Conservation (phyloP, 2,888 invertebrate species). For the Drosophila picticornis region DNA sequence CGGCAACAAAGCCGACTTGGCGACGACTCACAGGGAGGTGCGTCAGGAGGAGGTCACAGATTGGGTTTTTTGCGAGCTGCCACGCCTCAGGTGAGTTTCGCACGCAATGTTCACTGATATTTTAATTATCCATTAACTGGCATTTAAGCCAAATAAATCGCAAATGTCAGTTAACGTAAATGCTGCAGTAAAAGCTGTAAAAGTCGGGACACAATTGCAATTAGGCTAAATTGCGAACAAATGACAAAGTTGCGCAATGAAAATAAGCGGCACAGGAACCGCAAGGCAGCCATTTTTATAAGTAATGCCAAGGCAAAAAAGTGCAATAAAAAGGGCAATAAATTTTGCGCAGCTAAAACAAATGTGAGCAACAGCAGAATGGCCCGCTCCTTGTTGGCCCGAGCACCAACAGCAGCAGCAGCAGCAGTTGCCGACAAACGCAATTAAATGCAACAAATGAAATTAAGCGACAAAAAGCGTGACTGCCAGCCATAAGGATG, state of each 20-base stretch:
- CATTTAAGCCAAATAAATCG: slow-evolving; percentile 14
- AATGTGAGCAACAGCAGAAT: slow-evolving; percentile 29
- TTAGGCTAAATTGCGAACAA: slow-evolving; percentile 49
- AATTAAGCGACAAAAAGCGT: slow-evolving; percentile 71
- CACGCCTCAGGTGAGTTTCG: slow-evolving; percentile 88
- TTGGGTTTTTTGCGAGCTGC: slow-evolving; percentile 92
- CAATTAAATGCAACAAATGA: slow-evolving; percentile 77
- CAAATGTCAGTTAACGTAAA: slow-evolving; percentile 25
- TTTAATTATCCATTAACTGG: slow-evolving; percentile 38
- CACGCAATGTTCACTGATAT: slow-evolving; percentile 2
- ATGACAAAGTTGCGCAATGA: slow-evolving; percentile 38
- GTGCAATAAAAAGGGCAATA: slow-evolving; percentile 61
- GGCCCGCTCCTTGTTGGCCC: slow-evolving; percentile 8
- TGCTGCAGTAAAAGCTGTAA: slow-evolving; percentile 6
- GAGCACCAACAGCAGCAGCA: slow-evolving; percentile 4
- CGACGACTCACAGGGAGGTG: slow-evolving; percentile 89
- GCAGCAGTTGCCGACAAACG: slow-evolving; percentile 47
- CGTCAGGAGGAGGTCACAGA: slow-evolving; percentile 92
- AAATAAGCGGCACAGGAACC: slow-evolving; percentile 47
- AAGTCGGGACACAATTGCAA: slow-evolving; percentile 48
- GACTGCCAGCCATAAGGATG: slow-evolving; percentile 49
- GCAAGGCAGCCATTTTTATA: slow-evolving; percentile 53
- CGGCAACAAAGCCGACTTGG: slow-evolving; percentile 93
- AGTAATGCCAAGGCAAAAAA: slow-evolving; percentile 45
- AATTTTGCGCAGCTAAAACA: slow-evolving; percentile 44